These are phyloP conservation scores for Tenthredo notha DNA, from an alignment of 2,888 invertebrate species.

Conservation along the genomic window DNA sequence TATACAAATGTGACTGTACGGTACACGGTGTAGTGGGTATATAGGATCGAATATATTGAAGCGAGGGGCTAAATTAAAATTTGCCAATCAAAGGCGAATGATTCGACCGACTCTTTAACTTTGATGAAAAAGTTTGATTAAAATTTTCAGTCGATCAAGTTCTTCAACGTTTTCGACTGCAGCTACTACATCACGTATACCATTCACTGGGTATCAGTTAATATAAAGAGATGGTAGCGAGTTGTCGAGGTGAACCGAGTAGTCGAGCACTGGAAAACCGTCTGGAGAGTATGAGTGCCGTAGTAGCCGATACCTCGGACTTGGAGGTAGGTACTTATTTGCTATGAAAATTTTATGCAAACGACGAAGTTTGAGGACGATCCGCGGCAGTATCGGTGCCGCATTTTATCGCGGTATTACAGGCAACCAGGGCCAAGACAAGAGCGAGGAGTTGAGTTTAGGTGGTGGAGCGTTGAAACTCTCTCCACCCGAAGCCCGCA, in stretches of 20 bases:
- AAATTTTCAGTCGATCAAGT: slow-evolving; percentile 52
- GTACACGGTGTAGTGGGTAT: neutral
- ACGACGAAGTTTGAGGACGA: slow-evolving; percentile 54
- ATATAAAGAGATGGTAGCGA: neutral
- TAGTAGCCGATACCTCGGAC: slow-evolving; percentile 47
- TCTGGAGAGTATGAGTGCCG: neutral
- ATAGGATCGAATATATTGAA: neutral
- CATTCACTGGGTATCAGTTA: neutral
- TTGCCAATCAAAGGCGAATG: slow-evolving; percentile 67
- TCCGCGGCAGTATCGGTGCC: slow-evolving; percentile 53
- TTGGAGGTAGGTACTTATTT: slow-evolving; percentile 45
- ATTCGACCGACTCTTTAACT: slow-evolving; percentile 55
- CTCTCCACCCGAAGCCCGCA: slow-evolving; percentile 26
- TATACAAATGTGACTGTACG: slow-evolving; percentile 3
- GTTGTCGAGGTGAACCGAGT: neutral
- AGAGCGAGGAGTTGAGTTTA: slow-evolving; percentile 22
- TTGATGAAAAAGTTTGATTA: slow-evolving; percentile 64
- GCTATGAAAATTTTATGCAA: slow-evolving; percentile 67
- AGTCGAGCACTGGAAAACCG: neutral
- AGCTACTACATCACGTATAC: neutral
- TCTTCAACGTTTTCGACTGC: neutral
- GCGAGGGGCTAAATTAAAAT: slow-evolving; percentile 57
- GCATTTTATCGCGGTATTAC: slow-evolving; percentile 70
- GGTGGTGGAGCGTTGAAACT: slow-evolving; percentile 31
- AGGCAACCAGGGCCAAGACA: slow-evolving; percentile 59